Evolutionary conservation across 1,140 invertebrate genomes (phyloP), one percentile per base, ranked within the genome.

Genomic region (Holotrichia oblita): DNA sequence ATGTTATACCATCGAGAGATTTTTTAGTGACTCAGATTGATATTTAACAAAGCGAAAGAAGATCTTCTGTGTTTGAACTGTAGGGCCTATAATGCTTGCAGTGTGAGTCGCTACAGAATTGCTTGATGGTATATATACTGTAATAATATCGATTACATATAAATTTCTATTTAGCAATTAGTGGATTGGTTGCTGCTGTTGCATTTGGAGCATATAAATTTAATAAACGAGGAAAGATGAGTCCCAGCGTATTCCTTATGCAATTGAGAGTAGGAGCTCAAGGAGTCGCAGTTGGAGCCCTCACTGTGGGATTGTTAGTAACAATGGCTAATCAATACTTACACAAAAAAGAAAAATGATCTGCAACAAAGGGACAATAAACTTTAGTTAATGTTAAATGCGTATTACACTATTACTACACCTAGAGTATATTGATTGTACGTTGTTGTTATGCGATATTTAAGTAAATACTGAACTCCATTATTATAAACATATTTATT

Each of bases 181-280:
- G 88, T 59, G 93, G 93, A 24, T 90, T 93, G 24, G 81, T 92
- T 3, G 90, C 89, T 41, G 91, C 93, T n/a, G 90, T 91, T 79
- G 88, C 86, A 2, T 91, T 92, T 86, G 95, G 94, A 76, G 91
- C 89, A 0, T 94, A 94, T 82, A 91, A 91, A 85, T 96, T 90
- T 86, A 94, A 92, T 84, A 90, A 90, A 73, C 89, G 91, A 78
- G 93, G 92, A 2, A 88, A 89, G 59, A 93, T 95, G 91, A 93
- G 93, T 78, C 92, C 94, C 9, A 95, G 94, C 78, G 90, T 96
- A 1, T 97, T 93, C 83, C 87, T 97, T 34, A 94, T 96, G 91
- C 94, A 96, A 81, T 88, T 96, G 3, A 89, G 96, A 87, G 94
- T 97, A 9, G 92, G 90, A 9, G 95, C 95, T 0, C 96, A 97